These are phyloP conservation scores for Rhodophaea formosa DNA, from an alignment of 2,888 invertebrate species.

Conservation along the genomic window DNA sequence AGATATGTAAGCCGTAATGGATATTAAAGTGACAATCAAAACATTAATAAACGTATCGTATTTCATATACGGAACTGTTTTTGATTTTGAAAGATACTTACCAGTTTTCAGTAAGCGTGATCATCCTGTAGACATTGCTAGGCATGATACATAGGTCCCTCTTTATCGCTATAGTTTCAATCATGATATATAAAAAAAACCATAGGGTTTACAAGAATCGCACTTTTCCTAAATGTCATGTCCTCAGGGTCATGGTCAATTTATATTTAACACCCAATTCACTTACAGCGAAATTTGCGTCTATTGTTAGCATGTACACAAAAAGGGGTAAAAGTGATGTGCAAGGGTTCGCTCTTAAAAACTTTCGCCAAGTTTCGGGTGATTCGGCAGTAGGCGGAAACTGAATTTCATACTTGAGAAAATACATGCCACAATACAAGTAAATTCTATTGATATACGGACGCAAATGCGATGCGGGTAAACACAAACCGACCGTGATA, in stretches of 20 bases:
- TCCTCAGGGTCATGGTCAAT: constrained; percentile 25
- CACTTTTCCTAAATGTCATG: too few relatives aligned
- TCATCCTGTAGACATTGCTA: too few relatives aligned
- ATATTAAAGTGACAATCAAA: too few relatives aligned
- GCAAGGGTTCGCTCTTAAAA: constrained; percentile 41
- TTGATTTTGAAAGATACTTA: too few relatives aligned
- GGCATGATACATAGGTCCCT: too few relatives aligned
- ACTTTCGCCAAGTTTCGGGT: constrained; percentile 39
- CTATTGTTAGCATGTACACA: constrained; percentile 50
- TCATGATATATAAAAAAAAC: too few relatives aligned
- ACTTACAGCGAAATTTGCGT: constrained; percentile 41
- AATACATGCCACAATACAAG: constrained; percentile 18
- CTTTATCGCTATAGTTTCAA: too few relatives aligned
- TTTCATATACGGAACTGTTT: too few relatives aligned
- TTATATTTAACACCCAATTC: constrained; percentile 28
- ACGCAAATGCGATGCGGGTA: background rate
- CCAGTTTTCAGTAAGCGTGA: too few relatives aligned
- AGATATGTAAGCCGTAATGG: too few relatives aligned
- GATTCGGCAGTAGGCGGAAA: constrained; percentile 34
- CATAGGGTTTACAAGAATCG: too few relatives aligned
- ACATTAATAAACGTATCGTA: too few relatives aligned
- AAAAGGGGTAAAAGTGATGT: constrained; percentile 42
- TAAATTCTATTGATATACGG: constrained; percentile 14
- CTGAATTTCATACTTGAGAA: constrained; percentile 38
- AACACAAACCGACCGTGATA: constrained; percentile 11